Evolutionary conservation across 2,113 vertebrate genomes (phyloP).

Genomic region (Rhodinocichla rosea): DNA sequence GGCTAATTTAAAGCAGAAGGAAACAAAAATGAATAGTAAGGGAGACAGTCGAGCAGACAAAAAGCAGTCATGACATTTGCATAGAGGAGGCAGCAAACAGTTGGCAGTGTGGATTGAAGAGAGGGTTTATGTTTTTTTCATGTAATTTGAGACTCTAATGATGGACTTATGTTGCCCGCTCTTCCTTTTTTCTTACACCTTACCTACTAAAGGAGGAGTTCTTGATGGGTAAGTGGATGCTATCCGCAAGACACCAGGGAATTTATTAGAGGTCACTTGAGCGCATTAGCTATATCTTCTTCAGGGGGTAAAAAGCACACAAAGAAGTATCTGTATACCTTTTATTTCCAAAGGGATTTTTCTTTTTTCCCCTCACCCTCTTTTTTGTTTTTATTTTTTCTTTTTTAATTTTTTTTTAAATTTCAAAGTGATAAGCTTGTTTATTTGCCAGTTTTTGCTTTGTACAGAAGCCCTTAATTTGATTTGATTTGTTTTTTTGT

Average conservation of each 20-base stretch:
- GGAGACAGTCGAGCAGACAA: neutral
- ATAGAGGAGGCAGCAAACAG: constrained; percentile 29
- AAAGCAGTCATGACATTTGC: constrained; percentile 2
- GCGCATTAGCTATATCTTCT: constrained; percentile 83
- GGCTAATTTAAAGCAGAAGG: neutral
- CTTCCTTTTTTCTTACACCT: constrained; percentile 99
- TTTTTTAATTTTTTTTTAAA: constrained; percentile 57
- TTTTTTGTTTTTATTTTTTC: neutral
- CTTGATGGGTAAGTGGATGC: constrained; percentile 99
- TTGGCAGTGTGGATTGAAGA: constrained; percentile 75
- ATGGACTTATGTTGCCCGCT: constrained; percentile 99
- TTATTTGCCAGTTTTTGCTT: constrained; percentile 77
- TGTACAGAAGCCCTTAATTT: constrained; percentile 48
- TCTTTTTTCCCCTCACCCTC: constrained; percentile 9
- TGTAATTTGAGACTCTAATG: constrained; percentile 97
- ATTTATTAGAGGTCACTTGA: constrained; percentile 91
- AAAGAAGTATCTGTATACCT: constrained; percentile 68
- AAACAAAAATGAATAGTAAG: neutral
- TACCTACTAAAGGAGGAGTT: constrained; percentile 99
- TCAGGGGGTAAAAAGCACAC: constrained; percentile 75
- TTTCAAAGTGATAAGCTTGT: constrained; percentile 63
- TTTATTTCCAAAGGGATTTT: constrained; percentile 81
- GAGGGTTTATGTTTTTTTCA: constrained; percentile 95
- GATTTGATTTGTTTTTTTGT: constrained; percentile 61
- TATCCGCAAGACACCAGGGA: constrained; percentile 94